phyloP scores from a whole-genome alignment of 2,888 invertebrate species.

The Bugulina stolonifera region DNA sequence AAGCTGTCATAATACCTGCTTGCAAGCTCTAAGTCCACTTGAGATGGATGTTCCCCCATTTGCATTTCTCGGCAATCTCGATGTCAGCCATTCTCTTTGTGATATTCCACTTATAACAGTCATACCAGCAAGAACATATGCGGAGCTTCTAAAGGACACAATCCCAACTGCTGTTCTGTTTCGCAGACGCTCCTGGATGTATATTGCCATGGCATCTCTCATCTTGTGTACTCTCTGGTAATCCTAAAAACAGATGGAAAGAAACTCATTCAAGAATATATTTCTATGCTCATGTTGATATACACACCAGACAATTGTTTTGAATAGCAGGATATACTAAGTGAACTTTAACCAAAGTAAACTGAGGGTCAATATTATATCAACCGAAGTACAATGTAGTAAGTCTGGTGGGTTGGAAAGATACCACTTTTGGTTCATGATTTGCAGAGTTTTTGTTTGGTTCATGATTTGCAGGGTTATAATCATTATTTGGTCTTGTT shows the following conservation, averaged over 20 bases:
- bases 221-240: not conserved
- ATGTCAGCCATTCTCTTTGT: not conserved
- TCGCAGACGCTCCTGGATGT: not conserved
- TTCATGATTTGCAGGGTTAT: no score
- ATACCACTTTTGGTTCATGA: no score
- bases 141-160: not conserved
- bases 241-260: not conserved
- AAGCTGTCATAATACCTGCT: no score
- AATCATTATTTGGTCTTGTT: no score
- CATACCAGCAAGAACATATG: not conserved
- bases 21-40: not conserved
- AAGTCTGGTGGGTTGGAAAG: no score
- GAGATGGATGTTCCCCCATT: not conserved
- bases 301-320: no score
- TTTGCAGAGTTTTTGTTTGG: no score
- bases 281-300: no score
- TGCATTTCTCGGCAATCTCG: not conserved
- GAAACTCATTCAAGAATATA: not conserved
- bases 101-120: not conserved
- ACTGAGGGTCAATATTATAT: no score
- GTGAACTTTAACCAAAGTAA: no score
- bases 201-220: not conserved
- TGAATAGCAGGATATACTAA: no score
- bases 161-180: not conserved
- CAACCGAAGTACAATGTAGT: no score